Conservation (phyloP, 2,888 invertebrate genomes). For the Bruchidius siliquastri region DNA sequence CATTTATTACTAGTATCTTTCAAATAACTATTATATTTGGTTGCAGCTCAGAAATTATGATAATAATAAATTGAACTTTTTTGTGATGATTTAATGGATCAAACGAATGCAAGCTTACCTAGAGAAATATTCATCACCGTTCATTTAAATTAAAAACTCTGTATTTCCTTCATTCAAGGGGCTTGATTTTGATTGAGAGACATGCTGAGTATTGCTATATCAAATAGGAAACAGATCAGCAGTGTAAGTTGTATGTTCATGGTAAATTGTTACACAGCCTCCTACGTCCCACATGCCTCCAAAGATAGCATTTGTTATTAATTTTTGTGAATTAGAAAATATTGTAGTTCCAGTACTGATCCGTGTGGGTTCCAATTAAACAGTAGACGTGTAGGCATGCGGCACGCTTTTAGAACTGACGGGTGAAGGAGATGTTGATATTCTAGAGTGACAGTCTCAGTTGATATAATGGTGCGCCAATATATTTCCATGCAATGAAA, state of each 20-base stretch:
- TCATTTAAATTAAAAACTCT: not conserved
- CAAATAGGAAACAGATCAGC: not conserved
- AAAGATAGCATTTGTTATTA: not conserved
- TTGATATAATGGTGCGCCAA: too few species aligned
- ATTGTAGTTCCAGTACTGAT: too few species aligned
- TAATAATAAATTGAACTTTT: too few species aligned
- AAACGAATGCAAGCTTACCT: not conserved
- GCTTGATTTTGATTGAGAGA: not conserved
- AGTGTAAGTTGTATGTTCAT: not conserved
- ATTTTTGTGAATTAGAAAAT: not conserved
- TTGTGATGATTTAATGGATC: too few species aligned
- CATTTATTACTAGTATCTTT: too few species aligned
- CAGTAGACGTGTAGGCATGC: not conserved
- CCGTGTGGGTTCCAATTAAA: too few species aligned
- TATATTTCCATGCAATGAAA: too few species aligned
- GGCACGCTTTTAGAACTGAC: not conserved
- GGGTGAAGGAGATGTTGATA: not conserved
- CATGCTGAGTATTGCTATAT: not conserved
- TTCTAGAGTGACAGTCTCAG: not conserved
- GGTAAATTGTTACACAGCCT: not conserved
- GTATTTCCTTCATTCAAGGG: not conserved
- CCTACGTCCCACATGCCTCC: not conserved
- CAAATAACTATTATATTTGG: too few species aligned
- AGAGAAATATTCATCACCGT: not conserved
- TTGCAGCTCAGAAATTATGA: too few species aligned